A percentile compares a stretch with the other conserved stretches of the same genome.
These are phyloP conservation scores for Margarornis squamiger DNA, from an alignment of 2,797 vertebrate species.

Conservation along the genomic window DNA sequence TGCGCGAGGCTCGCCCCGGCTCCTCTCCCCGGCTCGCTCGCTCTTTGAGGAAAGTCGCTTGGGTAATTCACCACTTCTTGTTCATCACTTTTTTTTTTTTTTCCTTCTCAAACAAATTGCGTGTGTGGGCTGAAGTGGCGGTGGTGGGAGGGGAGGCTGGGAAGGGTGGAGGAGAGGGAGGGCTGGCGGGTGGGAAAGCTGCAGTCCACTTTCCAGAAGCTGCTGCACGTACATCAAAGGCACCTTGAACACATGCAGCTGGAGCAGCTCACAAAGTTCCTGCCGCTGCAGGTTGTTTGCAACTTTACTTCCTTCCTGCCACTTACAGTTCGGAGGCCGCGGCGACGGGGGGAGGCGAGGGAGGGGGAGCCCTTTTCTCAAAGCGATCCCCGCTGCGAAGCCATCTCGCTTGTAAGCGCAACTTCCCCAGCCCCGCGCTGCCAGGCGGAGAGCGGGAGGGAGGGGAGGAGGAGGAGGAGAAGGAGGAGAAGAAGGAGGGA, in stretches of 20 bases:
- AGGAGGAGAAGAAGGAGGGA: not conserved
- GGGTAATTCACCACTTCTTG: constrained; percentile 50
- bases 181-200: constrained; percentile 12
- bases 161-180: constrained; percentile 3
- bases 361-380: not conserved
- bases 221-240: constrained; percentile 59
- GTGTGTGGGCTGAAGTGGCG: constrained; percentile 20
- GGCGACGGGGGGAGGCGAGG: not conserved
- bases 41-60: constrained; percentile 22
- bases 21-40: not conserved
- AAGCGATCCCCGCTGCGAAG: constrained; percentile 27
- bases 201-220: constrained; percentile 53
- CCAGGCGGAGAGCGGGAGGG: not conserved
- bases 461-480: not conserved
- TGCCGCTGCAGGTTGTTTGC: constrained; percentile 62
- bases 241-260: constrained; percentile 64
- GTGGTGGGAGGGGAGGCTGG: not conserved
- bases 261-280: constrained; percentile 51
- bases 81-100: constrained; percentile 37
- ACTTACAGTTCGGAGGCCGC: constrained; percentile 34
- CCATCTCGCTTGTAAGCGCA: not conserved
- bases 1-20: not conserved
- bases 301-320: constrained; percentile 71
- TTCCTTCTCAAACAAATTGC: constrained; percentile 12
- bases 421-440: constrained; percentile 9